These are phyloP conservation scores for Polyergus mexicanus DNA, from an alignment of 1,140 invertebrate species.

Conservation along the genomic window DNA sequence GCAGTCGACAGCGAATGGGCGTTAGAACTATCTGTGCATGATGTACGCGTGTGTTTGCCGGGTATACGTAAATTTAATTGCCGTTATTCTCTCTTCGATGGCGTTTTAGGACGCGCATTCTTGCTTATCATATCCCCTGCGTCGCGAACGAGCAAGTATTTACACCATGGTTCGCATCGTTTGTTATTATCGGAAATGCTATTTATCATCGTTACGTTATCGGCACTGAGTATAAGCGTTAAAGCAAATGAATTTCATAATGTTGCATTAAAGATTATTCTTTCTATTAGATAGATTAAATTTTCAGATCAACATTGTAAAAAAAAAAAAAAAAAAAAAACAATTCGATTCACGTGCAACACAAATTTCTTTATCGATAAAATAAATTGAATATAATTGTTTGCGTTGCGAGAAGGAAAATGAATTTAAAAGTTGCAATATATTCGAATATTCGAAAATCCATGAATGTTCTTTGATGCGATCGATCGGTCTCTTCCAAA, in stretches of 20 bases:
- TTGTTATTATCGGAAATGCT: conserved; percentile 16
- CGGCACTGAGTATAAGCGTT: not conserved
- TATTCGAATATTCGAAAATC: conserved; percentile 1
- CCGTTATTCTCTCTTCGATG: conserved; percentile 30
- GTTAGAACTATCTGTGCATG: conserved; percentile 12
- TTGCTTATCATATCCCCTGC: conserved; percentile 44
- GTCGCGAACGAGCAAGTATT: conserved; percentile 19
- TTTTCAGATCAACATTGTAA: not conserved
- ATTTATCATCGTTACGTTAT: conserved; percentile 41
- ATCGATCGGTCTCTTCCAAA: conserved; percentile 49
- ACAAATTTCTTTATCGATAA: not conserved
- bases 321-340: conserved; percentile 17
- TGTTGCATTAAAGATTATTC: not conserved
- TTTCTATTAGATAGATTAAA: not conserved
- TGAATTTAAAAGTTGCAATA: not conserved
- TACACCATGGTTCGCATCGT: not conserved
- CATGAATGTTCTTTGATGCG: conserved; percentile 1
- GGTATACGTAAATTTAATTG: conserved; percentile 59
- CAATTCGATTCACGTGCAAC: not conserved
- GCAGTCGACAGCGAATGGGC: conserved; percentile 8
- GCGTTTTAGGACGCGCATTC: conserved; percentile 56
- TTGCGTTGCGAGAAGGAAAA: not conserved
- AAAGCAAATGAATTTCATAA: conserved; percentile 25
- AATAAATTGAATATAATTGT: not conserved
- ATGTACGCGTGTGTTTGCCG: conserved; percentile 6